These are phyloP conservation scores for Ganaspis brasiliensis DNA, from an alignment of 2,888 invertebrate genomes.

Conservation along the genomic window DNA sequence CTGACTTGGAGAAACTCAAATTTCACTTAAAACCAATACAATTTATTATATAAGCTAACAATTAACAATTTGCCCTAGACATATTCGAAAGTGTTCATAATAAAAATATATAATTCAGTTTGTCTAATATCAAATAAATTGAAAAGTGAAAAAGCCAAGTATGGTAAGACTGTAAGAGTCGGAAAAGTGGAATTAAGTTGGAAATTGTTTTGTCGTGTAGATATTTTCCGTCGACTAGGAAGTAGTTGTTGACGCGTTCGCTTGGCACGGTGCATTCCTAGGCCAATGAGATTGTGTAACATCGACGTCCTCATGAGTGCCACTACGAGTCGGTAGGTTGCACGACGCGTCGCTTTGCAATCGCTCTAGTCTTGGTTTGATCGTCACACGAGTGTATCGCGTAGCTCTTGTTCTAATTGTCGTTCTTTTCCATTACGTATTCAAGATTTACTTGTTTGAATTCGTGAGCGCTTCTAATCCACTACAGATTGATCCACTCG, in stretches of 20 bases:
- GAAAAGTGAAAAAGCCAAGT: no score
- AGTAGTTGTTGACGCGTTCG: slow-evolving; percentile 33
- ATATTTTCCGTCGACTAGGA: not conserved
- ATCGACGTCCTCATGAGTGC: slow-evolving; percentile 27
- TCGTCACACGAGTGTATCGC: slow-evolving; percentile 10
- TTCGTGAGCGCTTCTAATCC: slow-evolving; percentile 4
- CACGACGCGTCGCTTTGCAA: slow-evolving; percentile 14
- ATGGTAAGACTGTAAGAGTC: no score
- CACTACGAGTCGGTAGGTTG: slow-evolving; percentile 26
- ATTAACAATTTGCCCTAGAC: no score
- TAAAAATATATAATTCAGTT: not conserved
- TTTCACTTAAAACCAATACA: no score
- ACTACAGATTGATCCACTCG: not conserved
- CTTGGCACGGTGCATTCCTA: slow-evolving; percentile 35
- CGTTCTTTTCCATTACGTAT: not conserved
- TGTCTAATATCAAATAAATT: not conserved
- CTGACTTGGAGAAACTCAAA: no score
- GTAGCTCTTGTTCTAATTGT: not conserved
- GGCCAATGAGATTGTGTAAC: slow-evolving; percentile 42
- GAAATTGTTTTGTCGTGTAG: not conserved
- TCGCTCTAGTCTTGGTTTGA: slow-evolving; percentile 20
- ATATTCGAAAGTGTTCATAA: no score
- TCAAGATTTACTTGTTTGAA: slow-evolving; percentile 7
- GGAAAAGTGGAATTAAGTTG: not conserved
- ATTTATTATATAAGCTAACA: no score